Evolutionary conservation across 2,888 invertebrate genomes (phyloP).

Genomic region (Cantharis lateralis): DNA sequence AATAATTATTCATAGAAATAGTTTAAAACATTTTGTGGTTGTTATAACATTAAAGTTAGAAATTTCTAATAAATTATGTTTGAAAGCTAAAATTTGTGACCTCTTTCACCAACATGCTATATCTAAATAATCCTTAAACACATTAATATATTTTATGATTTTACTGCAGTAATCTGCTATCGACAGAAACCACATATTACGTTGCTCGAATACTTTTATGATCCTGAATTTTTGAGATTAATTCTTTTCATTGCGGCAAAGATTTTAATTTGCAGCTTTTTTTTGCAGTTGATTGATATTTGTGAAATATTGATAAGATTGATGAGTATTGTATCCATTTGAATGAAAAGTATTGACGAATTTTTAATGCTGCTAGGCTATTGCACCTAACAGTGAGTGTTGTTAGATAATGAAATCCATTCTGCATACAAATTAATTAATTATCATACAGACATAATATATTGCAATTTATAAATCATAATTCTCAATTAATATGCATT

Average conservation of each 20-base stretch:
- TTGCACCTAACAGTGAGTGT: background rate
- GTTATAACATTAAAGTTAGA: background rate
- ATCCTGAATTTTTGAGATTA: background rate
- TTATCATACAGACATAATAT: background rate
- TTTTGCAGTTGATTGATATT: background rate
- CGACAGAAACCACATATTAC: background rate
- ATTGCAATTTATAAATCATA: background rate
- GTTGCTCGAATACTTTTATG: background rate
- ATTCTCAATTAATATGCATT: background rate
- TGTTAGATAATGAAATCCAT: background rate
- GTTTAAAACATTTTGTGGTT: background rate
- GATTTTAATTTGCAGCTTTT: background rate
- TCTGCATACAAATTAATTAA: background rate
- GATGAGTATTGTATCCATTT: background rate
- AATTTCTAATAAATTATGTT: background rate
- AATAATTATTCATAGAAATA: background rate
- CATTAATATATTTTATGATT: slow-evolving; percentile 2
- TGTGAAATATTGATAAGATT: background rate
- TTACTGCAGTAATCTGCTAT: slow-evolving; percentile 15
- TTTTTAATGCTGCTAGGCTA: background rate
- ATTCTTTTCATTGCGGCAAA: background rate
- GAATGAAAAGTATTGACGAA: background rate
- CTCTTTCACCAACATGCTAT: slow-evolving; percentile 9
- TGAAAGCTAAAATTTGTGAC: background rate
- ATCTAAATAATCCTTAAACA: slow-evolving; percentile 6